phyloP scores from a whole-genome alignment of 2,888 invertebrate genomes.

The Athalia circularis region DNA sequence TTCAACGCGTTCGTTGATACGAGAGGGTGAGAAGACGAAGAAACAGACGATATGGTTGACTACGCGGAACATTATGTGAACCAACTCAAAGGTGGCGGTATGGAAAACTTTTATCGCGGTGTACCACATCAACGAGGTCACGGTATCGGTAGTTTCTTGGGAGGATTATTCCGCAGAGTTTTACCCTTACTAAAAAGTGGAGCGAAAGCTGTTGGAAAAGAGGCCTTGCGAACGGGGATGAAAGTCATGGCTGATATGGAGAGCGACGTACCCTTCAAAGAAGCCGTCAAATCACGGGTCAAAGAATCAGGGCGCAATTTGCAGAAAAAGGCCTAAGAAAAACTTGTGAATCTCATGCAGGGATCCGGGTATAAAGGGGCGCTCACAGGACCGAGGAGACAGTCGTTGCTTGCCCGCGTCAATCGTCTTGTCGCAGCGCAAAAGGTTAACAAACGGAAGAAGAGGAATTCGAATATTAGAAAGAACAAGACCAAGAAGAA shows the following conservation, averaged over 20 bases:
- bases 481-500: neutral
- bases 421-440: neutral
- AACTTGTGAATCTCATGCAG: slow-evolving; percentile 16
- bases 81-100: slow-evolving; percentile 34
- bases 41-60: neutral
- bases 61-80: slow-evolving; percentile 25
- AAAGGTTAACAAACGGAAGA: neutral
- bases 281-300: neutral
- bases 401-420: neutral
- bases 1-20: neutral
- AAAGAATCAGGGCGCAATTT: neutral
- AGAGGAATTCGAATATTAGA: neutral
- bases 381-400: neutral
- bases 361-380: neutral
- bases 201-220: slow-evolving; percentile 25
- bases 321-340: neutral
- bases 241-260: slow-evolving; percentile 37
- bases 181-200: slow-evolving; percentile 36
- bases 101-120: slow-evolving; percentile 44
- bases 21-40: neutral
- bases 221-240: slow-evolving; percentile 18
- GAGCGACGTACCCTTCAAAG: neutral
- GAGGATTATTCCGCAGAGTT: slow-evolving; percentile 49
- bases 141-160: slow-evolving; percentile 51
- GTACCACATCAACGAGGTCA: slow-evolving; percentile 47